phyloP scores from a whole-genome alignment of 2,113 vertebrate species.

The Dipodomys merriami region DNA sequence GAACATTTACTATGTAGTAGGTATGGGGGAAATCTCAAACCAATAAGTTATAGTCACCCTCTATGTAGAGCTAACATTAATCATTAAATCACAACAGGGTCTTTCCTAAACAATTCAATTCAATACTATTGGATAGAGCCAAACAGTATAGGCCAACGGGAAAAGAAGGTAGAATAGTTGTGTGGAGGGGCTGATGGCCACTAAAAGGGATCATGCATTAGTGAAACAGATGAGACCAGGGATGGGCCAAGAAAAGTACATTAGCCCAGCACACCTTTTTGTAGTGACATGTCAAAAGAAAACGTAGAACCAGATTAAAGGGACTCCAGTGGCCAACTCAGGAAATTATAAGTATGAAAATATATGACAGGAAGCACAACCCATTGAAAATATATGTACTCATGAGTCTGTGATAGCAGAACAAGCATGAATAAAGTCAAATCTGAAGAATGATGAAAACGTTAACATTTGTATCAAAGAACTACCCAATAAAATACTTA shows the following conservation, averaged over 20 bases:
- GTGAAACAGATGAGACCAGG: not conserved
- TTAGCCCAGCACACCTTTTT: not conserved
- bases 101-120: not conserved
- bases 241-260: not conserved
- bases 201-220: not conserved
- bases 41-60: not conserved
- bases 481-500: not conserved
- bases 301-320: not conserved
- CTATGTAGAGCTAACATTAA: not conserved
- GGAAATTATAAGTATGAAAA: not conserved
- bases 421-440: constrained; percentile 37
- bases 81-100: constrained; percentile 31
- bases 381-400: not conserved
- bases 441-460: not conserved
- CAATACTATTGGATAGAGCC: not conserved
- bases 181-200: not conserved
- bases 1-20: not conserved
- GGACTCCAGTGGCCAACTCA: not conserved
- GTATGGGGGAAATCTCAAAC: not conserved
- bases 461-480: constrained; percentile 45
- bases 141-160: not conserved
- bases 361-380: not conserved
- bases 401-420: not conserved
- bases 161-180: fast-evolving
- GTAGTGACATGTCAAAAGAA: not conserved